Evolutionary conservation across 2,113 vertebrate species (phyloP), one percentile per base, ranked within the genome.

Genomic region (Dicerorhinus sumatrensis): DNA sequence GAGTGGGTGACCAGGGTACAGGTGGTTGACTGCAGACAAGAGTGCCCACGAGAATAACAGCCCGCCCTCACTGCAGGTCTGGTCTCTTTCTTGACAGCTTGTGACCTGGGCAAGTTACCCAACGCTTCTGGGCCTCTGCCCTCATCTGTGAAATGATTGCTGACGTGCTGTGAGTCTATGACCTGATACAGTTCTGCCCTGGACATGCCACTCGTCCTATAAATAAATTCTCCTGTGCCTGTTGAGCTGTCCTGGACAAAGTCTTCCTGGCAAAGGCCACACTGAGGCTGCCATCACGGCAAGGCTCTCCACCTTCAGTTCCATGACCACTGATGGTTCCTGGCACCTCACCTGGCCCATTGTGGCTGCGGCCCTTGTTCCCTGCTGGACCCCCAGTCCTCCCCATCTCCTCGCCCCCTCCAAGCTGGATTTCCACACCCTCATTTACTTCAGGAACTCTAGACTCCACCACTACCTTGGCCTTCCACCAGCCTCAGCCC

Each of bases 151-250:
- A 6, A 33, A 6, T 6, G 10, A 23, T 58, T 3, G 21, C 21
- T 8, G 13, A 72, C 0, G 23, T 46, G 70, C 54, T 27, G 8
- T 12, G 5, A 70, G 10, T 31, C n/a, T 25, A 3, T 42, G 60
- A 73, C 48, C 6, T 0, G 1, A 21, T 11, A 12, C 1, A 0
- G 16, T 56, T 8, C 88, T 51, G 17, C 17, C n/a, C 46, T 58
- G 54, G 27, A 6, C 67, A 46, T 4, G 8, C 25, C 63, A 60
- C 0, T 0, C 0, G 36, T 48, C n/a, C 39, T 79, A 10, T 2
- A 4, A 89, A 29, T 36, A 39, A 39, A 3, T 13, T 62, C 21
- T 75, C 25, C 17, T 9, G 1, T 14, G 4, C 25, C 80, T 69
- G 10, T 6, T 23, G 23, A 36, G 29, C 85, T 63, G 29, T 14